Conservation (phyloP, 2,797 vertebrate species). For the Garrulus glandarius region DNA sequence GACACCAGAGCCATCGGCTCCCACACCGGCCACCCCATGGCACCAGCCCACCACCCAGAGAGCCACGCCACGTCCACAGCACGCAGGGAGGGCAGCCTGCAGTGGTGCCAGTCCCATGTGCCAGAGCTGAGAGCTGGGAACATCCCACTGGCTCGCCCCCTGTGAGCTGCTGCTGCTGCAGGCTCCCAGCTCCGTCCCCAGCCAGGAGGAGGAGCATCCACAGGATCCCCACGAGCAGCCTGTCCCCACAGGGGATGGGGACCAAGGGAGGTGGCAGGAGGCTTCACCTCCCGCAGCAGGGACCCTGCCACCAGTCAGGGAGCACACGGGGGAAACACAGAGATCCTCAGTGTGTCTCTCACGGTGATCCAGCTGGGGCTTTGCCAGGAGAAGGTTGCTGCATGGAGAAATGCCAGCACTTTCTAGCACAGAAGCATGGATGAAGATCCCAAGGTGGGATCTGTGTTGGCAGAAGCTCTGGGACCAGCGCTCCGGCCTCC, state of each 20-base stretch:
- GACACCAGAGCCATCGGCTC: accelerated
- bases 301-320: background rate
- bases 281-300: background rate
- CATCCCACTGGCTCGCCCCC: background rate
- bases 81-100: accelerated
- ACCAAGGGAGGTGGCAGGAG: background rate
- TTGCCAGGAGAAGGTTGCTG: background rate
- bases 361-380: background rate
- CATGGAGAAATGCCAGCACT: background rate
- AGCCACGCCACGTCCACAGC: accelerated
- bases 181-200: background rate
- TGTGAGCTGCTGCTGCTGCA: accelerated
- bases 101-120: accelerated
- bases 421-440: background rate
- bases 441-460: background rate
- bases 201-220: accelerated
- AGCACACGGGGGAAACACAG: background rate
- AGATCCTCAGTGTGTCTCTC: background rate
- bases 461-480: background rate
- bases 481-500: background rate
- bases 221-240: background rate
- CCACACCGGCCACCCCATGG: accelerated
- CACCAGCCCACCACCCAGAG: accelerated
- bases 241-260: accelerated
- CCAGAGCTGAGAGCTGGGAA: background rate